Conservation (phyloP, 2,113 vertebrate genomes). For the Galemys pyrenaicus region DNA sequence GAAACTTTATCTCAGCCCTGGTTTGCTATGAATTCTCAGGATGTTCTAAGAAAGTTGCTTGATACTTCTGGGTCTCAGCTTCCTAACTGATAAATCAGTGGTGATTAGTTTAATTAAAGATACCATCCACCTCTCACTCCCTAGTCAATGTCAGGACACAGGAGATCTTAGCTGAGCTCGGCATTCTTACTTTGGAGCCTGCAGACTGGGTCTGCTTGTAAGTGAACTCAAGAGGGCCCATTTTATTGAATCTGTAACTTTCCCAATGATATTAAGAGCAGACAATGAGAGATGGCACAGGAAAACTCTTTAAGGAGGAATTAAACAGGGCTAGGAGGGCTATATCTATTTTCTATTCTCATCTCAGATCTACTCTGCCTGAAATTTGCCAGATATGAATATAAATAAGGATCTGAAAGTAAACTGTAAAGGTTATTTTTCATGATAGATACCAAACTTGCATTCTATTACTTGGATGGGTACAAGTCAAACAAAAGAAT, state of each 20-base stretch:
- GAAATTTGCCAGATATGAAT: constrained; percentile 10
- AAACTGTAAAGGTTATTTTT: neutral
- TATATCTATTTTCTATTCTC: neutral
- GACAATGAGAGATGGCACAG: neutral
- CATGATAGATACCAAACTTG: neutral
- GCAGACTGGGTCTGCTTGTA: neutral
- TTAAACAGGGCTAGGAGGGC: neutral
- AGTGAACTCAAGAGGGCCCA: neutral
- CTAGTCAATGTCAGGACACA: neutral
- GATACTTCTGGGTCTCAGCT: neutral
- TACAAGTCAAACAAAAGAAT: neutral
- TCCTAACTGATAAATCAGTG: neutral
- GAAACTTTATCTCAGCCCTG: neutral
- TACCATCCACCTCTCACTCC: neutral
- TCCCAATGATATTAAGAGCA: neutral
- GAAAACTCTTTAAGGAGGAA: neutral
- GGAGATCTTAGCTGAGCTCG: neutral
- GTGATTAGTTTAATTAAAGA: neutral
- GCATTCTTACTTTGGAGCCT: neutral
- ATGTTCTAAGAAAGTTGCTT: neutral
- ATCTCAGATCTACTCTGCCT: neutral
- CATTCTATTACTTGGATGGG: neutral
- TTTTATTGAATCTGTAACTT: neutral
- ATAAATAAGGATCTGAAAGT: neutral
- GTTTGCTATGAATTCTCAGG: neutral